These are phyloP conservation scores for Coregonus clupeaformis DNA, from an alignment of 2,113 vertebrate species.

Conservation along the genomic window DNA sequence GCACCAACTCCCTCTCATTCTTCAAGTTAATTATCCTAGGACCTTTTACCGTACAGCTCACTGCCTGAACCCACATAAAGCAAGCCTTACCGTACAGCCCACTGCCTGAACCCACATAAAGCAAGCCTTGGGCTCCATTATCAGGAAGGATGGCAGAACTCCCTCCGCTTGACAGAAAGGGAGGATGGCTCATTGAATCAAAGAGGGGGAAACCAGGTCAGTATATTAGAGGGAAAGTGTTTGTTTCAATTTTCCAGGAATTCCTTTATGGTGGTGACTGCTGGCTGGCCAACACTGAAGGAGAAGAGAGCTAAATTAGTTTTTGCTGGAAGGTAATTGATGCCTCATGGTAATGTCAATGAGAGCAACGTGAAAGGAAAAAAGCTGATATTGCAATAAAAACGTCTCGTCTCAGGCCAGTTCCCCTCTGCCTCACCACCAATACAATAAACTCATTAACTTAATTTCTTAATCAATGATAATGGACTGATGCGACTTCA, in stretches of 20 bases:
- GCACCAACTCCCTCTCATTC: not conserved
- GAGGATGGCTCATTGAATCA: not conserved
- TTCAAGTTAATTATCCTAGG: too few relatives aligned
- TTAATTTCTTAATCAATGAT: conserved; percentile 47
- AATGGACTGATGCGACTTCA: conserved; percentile 23
- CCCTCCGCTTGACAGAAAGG: not conserved
- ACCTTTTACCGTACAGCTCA: too few relatives aligned
- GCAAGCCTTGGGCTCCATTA: not conserved
- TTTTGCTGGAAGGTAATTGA: conserved; percentile 28
- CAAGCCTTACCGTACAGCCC: too few relatives aligned
- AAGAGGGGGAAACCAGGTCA: not conserved
- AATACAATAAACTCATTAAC: conserved; percentile 40
- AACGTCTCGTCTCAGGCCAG: not conserved
- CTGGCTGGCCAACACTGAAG: conserved; percentile 10
- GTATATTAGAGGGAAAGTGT: conserved; percentile 1
- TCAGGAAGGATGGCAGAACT: not conserved
- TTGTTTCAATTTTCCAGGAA: conserved; percentile 6
- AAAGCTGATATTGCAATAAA: conserved; percentile 29
- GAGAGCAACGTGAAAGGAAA: conserved; percentile 32
- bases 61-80: too few relatives aligned
- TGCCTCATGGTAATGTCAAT: conserved; percentile 32
- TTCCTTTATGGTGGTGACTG: not conserved
- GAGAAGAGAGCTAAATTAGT: conserved; percentile 3
- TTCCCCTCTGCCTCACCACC: not conserved
- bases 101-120: not conserved